Percentiles rank a stretch among this genome's conserved stretches.
Conservation (phyloP, 2,113 vertebrate genomes). For the Hippoglossus stenolepis region DNA sequence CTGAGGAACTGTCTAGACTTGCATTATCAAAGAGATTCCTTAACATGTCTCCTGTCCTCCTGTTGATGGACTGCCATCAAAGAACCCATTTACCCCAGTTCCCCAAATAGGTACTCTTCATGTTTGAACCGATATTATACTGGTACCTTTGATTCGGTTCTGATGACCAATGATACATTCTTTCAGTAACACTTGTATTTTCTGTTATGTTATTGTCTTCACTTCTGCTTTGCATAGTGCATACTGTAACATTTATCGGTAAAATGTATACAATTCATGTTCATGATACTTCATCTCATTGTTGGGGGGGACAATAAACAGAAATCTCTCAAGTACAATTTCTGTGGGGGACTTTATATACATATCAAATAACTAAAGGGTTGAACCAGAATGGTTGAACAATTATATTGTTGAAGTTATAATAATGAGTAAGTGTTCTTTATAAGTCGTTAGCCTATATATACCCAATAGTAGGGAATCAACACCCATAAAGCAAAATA, state of each 20-base stretch:
- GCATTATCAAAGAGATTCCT: slow-evolving; percentile 29
- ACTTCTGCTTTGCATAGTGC: neutral
- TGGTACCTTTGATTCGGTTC: neutral
- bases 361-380: too few species aligned
- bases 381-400: too few species aligned
- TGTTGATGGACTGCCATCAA: neutral
- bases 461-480: too few species aligned
- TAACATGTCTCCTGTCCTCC: slow-evolving; percentile 22
- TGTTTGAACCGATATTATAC: neutral
- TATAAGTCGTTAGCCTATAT: too few species aligned
- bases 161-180: neutral
- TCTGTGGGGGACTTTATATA: too few species aligned
- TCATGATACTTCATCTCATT: too few species aligned
- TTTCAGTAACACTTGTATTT: neutral
- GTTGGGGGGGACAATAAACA: too few species aligned
- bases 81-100: neutral
- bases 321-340: too few species aligned
- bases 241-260: neutral
- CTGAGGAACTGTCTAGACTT: slow-evolving; percentile 32
- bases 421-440: too few species aligned
- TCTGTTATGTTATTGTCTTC: neutral
- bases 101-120: neutral
- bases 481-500: too few species aligned
- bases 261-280: too few species aligned
- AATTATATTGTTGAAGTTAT: too few species aligned